Evolutionary conservation across 2,113 vertebrate genomes (phyloP), one percentile per base, ranked within the genome.

Genomic region (Cromileptes altivelis): DNA sequence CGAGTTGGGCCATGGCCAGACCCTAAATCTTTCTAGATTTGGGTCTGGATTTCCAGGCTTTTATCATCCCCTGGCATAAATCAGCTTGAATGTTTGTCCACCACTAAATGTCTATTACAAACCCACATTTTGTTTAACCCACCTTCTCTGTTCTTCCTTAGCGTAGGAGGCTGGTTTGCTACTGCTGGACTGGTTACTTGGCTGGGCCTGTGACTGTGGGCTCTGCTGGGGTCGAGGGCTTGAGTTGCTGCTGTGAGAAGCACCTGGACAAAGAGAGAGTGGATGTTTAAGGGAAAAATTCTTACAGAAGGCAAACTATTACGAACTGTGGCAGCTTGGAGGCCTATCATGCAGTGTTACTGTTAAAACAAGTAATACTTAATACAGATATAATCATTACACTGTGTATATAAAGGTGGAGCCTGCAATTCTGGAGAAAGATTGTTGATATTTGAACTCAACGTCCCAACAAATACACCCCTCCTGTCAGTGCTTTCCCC

Each of bases 61-160:
- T 4, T 17, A 52, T 61, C 4, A 47, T 52, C n/a, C 50, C 4
- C 11, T 47, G 33, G 5, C 10, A 65, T n/a, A 3, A 30, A 19
- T 30, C 23, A 30, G 25, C 18, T 21, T 9, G 3, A 73, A 30
- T 25, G 4, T 7, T n/a, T n/a, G 14, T 23, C 47, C 4, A 17
- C 11, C n/a, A 45, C 6, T 67, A 5, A 55, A 21, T 21, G 47
- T 11, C 3, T 61, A n/a, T 12, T 19, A n/a, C 15, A 50, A 62
- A 50, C 12, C 13, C 3, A 67, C 3, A n/a, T 47, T 25, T 45
- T 55, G 4, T 70, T 60, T 27, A 23, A 80, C 95, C 89, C 65
- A 99, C 97, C 96, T 97, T 60, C 55, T 96, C 68, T 96, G 96
- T 5, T 97, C 96, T 30, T 97, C 95, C 25, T 96, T 94, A 13